Evolutionary conservation across 1,140 invertebrate species (phyloP).

Genomic region (Bemisia tabaci): DNA sequence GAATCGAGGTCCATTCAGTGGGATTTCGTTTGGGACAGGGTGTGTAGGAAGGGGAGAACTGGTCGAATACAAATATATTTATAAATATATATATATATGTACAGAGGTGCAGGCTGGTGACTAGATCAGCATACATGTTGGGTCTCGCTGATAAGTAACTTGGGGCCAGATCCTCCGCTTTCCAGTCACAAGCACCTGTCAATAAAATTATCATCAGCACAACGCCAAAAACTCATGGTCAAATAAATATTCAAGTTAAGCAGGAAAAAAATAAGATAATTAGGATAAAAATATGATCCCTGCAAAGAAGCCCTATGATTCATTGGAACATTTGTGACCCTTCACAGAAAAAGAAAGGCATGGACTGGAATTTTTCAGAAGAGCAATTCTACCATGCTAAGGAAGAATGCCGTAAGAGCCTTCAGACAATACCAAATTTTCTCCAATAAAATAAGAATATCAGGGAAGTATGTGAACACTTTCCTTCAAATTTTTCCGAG

Average conservation of each 20-base stretch:
- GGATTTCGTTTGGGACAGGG: neutral
- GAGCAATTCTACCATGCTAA: no score
- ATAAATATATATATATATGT: neutral
- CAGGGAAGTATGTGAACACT: no score
- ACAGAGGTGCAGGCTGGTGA: neutral
- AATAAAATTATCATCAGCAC: neutral
- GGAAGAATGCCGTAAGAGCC: no score
- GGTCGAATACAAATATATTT: neutral
- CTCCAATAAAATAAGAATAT: no score
- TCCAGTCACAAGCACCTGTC: neutral
- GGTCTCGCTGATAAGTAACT: neutral
- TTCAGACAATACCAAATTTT: no score
- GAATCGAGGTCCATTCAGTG: neutral
- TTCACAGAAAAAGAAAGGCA: no score
- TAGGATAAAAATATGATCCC: no score
- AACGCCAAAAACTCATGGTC: neutral
- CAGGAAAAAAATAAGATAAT: no score
- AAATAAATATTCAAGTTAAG: neutral
- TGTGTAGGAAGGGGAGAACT: neutral
- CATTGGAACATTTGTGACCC: no score
- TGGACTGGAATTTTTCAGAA: no score
- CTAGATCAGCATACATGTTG: neutral
- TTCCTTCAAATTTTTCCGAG: no score
- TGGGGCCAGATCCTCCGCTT: neutral
- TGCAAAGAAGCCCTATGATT: no score